phyloP scores from a whole-genome alignment of 2,113 vertebrate species.

The Elachura formosa region DNA sequence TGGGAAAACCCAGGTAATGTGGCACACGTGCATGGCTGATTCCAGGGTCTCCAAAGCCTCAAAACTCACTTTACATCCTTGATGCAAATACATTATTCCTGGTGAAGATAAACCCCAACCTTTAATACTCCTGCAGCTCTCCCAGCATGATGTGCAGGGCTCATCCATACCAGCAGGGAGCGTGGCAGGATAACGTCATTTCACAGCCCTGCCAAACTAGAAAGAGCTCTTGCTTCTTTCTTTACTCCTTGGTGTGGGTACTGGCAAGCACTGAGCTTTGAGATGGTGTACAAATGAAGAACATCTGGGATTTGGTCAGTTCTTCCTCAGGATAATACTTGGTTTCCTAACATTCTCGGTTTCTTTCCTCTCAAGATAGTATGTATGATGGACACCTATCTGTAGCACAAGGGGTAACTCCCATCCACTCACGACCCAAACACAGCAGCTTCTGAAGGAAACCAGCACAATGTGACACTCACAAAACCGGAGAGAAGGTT shows the following conservation, averaged over 20 bases:
- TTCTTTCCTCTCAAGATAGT: background rate
- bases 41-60: background rate
- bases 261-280: background rate
- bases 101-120: background rate
- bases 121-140: background rate
- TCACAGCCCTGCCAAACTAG: background rate
- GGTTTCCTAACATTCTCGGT: background rate
- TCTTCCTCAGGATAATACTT: background rate
- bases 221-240: background rate
- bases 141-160: background rate
- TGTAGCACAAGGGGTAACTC: background rate
- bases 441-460: background rate
- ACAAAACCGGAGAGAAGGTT: background rate
- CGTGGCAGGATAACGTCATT: background rate
- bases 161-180: slow-evolving; percentile 48
- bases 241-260: background rate
- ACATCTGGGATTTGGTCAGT: background rate
- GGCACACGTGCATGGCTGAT: background rate
- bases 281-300: background rate
- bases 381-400: background rate
- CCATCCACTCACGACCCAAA: background rate
- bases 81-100: background rate
- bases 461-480: background rate
- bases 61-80: background rate
- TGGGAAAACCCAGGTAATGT: background rate